Percentiles rank a stretch among this genome's conserved stretches.
These are phyloP conservation scores for Acleris cristana DNA, from an alignment of 2,888 invertebrate genomes.

Conservation along the genomic window DNA sequence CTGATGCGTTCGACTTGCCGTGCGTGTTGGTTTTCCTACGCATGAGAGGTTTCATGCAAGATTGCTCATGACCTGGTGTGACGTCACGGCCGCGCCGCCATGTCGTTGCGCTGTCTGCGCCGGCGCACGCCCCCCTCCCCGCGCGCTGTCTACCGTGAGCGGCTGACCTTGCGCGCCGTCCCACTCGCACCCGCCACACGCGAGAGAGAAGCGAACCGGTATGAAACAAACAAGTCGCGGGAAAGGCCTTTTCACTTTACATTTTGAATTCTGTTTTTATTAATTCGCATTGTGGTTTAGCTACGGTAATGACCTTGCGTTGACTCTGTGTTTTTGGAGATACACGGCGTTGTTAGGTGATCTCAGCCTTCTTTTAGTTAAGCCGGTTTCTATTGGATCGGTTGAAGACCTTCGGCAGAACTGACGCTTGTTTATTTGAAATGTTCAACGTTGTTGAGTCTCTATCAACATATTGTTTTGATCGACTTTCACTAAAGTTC, in stretches of 20 bases:
- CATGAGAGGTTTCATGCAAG: slow-evolving; percentile 70
- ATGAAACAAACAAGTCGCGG: slow-evolving; percentile 73
- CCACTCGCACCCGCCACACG: slow-evolving; percentile 55
- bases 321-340: slow-evolving; percentile 34
- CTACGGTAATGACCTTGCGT: slow-evolving; percentile 73
- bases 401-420: slow-evolving; percentile 10
- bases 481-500: no score
- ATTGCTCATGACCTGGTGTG: slow-evolving; percentile 66
- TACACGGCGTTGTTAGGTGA: slow-evolving; percentile 41
- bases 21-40: slow-evolving; percentile 73
- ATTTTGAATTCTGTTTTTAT: slow-evolving; percentile 70
- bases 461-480: no score
- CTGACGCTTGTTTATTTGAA: not conserved
- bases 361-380: slow-evolving; percentile 10
- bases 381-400: slow-evolving; percentile 9
- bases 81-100: slow-evolving; percentile 72
- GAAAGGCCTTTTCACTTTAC: slow-evolving; percentile 76
- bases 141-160: slow-evolving; percentile 74
- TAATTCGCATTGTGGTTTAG: slow-evolving; percentile 73
- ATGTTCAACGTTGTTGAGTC: no score
- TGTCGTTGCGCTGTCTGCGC: slow-evolving; percentile 76
- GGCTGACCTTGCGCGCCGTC: slow-evolving; percentile 79
- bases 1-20: slow-evolving; percentile 56
- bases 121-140: slow-evolving; percentile 54
- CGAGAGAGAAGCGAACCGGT: slow-evolving; percentile 63